Evolutionary conservation across 2,113 vertebrate species (phyloP), one percentile per base, ranked within the genome.

Genomic region (Tetraodon nigroviridis): DNA sequence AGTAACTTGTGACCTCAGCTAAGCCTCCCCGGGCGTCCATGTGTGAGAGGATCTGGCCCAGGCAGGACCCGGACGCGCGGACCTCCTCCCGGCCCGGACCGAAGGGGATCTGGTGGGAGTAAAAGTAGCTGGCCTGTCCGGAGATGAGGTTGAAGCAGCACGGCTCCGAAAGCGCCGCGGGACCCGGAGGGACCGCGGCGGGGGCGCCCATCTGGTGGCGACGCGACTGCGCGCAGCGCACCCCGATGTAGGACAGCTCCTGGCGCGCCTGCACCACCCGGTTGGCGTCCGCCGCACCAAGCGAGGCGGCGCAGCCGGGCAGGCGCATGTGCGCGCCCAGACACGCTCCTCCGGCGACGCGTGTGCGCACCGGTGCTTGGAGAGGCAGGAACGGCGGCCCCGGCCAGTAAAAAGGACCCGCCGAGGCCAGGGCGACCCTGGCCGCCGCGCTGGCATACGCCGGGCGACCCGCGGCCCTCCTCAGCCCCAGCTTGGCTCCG

Each of bases 361-460:
- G 78, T 2, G 75, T 53, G 59, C 82, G 87, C 55, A 73, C 64
- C 0, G 88, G 81, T 1, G 75, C 51, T 37, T 89, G 89, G 16
- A 91, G 79, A 16, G 84, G 66, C 44, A 90, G 58, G 44, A 91
- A 82, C 50, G 88, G 82, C 8, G 87, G 78, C 18, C 90, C 73
- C 1, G 91, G 91, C 91, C 91, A 92, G 75, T 89, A 91, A 62
- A 91, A 82, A 0, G 90, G 87, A 6, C 89, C 79, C 0, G 89
- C 62, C 6, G 88, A 51, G 15, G 85, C 76, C 51, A 90, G 44
- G 1, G 89, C 81, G 24, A 90, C 56, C 1, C 89, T 77, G 1
- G 87, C 48, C 10, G 88, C 79, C 0, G 78, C 55, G 65, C 55
- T 51, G 40, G 85, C 29, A 19, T 84, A 76, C 50, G 85, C n/a